Evolutionary conservation across 2,113 vertebrate genomes (phyloP).

Genomic region (Takifugu bimaculatus): DNA sequence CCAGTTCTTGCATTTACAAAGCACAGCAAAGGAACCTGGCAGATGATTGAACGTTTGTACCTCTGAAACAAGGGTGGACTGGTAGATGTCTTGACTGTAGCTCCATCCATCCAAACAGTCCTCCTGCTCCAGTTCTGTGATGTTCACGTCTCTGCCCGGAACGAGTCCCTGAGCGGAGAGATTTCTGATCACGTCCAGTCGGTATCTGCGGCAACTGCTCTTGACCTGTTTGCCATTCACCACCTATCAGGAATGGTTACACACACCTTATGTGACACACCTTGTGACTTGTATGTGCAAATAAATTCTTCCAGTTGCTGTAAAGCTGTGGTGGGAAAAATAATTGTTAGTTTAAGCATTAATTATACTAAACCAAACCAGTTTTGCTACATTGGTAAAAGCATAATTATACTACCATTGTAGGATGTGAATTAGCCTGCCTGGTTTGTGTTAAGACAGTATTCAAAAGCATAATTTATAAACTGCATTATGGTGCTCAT

Average conservation of each 20-base stretch:
- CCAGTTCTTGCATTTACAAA: too few species aligned
- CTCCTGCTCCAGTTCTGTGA: conserved; percentile 62
- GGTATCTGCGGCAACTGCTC: conserved; percentile 68
- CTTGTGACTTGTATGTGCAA: neutral
- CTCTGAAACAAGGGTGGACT: conserved; percentile 69
- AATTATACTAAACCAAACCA: too few species aligned
- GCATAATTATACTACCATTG: too few species aligned
- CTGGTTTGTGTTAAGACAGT: too few species aligned
- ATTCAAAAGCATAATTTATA: too few species aligned
- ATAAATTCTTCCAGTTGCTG: neutral
- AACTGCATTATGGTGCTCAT: too few species aligned
- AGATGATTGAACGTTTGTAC: conserved; percentile 19
- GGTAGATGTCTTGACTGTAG: conserved; percentile 67
- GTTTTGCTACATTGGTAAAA: too few species aligned
- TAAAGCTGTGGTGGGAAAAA: too few species aligned
- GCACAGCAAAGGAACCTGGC: neutral
- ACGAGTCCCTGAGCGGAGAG: conserved; percentile 51
- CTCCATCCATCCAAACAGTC: conserved; percentile 67
- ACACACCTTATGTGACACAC: neutral
- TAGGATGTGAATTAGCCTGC: too few species aligned
- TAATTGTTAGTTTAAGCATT: too few species aligned
- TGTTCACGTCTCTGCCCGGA: conserved; percentile 57
- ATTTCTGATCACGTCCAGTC: conserved; percentile 58
- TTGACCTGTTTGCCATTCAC: conserved; percentile 47
- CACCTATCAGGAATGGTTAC: conserved; percentile 16